A percentile compares a stretch with the other conserved stretches of the same genome.
Conservation (phyloP, 1,140 invertebrate species). For the Spodoptera frugiperda region DNA sequence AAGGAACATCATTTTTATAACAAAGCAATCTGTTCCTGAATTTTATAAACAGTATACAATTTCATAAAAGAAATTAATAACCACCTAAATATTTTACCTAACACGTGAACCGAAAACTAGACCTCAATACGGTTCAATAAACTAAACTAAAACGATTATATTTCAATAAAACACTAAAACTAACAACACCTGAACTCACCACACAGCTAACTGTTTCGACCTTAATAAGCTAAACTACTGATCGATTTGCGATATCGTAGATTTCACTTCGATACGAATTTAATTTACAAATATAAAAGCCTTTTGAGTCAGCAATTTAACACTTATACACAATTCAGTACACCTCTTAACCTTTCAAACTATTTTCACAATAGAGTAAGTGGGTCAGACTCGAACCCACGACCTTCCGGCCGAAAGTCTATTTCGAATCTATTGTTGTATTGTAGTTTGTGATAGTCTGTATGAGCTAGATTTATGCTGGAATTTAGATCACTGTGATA, state of each 20-base stretch:
- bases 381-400: slow-evolving; percentile 39
- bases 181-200: not conserved
- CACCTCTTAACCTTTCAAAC: slow-evolving; percentile 25
- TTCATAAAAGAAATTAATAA: not conserved
- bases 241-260: not conserved
- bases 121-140: no score
- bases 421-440: slow-evolving; percentile 29
- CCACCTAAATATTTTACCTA: not conserved
- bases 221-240: slow-evolving; percentile 31
- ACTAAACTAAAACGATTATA: not conserved
- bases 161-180: not conserved
- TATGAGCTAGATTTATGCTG: not conserved
- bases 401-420: slow-evolving; percentile 28
- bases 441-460: slow-evolving; percentile 12
- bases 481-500: not conserved
- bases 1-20: no score
- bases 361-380: slow-evolving; percentile 39
- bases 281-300: slow-evolving; percentile 36
- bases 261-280: slow-evolving; percentile 22
- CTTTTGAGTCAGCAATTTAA: slow-evolving; percentile 23
- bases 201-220: not conserved
- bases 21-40: no score
- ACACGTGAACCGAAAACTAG: not conserved
- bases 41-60: no score
- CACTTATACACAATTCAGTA: not conserved